Evolutionary conservation across 2,113 vertebrate species (phyloP).

Genomic region (Elanus axillaris): DNA sequence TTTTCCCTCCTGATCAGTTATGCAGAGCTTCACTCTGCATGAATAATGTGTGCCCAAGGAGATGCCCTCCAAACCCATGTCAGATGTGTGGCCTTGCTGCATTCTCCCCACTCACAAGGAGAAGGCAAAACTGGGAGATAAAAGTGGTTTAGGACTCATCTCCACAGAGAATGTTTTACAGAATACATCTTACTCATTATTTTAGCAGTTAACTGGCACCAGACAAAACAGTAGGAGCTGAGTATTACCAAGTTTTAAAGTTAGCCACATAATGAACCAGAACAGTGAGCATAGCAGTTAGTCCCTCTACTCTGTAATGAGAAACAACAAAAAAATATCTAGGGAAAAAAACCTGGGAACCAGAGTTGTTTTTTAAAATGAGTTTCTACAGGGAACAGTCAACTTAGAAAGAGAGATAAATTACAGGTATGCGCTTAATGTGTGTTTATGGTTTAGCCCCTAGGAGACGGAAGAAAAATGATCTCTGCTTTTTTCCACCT

Average conservation of each 20-base stretch:
- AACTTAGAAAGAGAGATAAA: slow-evolving; percentile 21
- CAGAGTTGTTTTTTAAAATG: not conserved
- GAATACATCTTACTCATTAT: not conserved
- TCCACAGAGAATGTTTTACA: not conserved
- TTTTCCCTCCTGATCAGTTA: not conserved
- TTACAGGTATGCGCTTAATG: not conserved
- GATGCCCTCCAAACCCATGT: not conserved
- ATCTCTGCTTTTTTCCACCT: not conserved
- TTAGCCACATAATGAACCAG: not conserved
- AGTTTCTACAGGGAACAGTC: not conserved
- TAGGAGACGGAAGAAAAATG: not conserved
- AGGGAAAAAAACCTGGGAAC: not conserved
- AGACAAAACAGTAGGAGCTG: not conserved
- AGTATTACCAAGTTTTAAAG: not conserved
- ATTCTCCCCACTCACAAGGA: not conserved
- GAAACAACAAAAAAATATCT: not conserved
- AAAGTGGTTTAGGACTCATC: not conserved
- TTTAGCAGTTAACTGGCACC: not conserved
- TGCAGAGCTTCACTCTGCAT: not conserved
- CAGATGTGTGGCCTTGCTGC: not conserved
- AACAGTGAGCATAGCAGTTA: not conserved
- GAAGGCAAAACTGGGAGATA: not conserved
- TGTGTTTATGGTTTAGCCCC: not conserved
- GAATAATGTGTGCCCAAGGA: not conserved
- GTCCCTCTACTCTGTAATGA: not conserved